These are phyloP conservation scores for Vanessa cardui DNA, from an alignment of 2,888 invertebrate genomes.

Conservation along the genomic window DNA sequence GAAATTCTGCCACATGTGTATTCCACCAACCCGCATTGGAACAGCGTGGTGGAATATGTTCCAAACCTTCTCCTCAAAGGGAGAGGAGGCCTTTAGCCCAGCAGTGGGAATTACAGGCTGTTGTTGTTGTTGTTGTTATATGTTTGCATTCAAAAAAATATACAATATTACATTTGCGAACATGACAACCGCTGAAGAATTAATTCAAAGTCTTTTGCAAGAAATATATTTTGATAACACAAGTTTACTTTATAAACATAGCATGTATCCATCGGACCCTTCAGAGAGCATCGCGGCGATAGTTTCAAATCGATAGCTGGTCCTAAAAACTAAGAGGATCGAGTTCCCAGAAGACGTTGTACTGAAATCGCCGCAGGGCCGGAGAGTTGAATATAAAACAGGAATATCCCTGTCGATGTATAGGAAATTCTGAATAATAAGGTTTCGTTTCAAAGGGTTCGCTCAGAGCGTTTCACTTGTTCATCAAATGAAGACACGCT, in stretches of 20 bases:
- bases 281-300: constrained; percentile 2
- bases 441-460: constrained; percentile 22
- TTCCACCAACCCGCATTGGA: too few species aligned
- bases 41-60: too few species aligned
- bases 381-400: constrained; percentile 42
- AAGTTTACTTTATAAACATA: constrained; percentile 4
- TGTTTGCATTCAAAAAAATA: too few species aligned
- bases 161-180: too few species aligned
- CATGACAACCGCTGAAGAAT: too few species aligned
- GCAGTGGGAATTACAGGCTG: too few species aligned
- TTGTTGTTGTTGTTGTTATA: too few species aligned
- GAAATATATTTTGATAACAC: not conserved
- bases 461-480: constrained; percentile 14
- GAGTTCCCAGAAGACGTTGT: constrained; percentile 35
- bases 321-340: constrained; percentile 36
- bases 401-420: constrained; percentile 5
- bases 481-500: not conserved
- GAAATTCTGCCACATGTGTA: too few species aligned
- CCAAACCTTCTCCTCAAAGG: too few species aligned
- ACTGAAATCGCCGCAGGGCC: constrained; percentile 37
- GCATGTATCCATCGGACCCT: not conserved
- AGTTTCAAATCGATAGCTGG: constrained; percentile 27
- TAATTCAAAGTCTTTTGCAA: too few species aligned
- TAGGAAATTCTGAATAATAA: constrained; percentile 17
- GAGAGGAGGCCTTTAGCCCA: too few species aligned